Percentiles rank a stretch among this genome's conserved stretches.
These are phyloP conservation scores for Antitype chi DNA, from an alignment of 2,888 invertebrate genomes.

Conservation along the genomic window DNA sequence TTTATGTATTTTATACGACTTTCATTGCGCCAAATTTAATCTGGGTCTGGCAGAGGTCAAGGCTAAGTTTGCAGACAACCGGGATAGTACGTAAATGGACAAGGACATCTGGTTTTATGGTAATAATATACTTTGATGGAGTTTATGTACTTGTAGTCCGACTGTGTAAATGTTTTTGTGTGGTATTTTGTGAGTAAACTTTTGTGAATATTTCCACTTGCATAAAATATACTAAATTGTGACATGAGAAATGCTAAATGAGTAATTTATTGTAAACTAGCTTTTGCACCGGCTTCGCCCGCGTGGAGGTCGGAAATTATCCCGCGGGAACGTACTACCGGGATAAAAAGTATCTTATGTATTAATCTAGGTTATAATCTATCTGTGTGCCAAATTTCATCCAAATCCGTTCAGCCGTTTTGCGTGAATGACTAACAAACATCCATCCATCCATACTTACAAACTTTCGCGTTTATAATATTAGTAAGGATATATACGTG, in stretches of 20 bases:
- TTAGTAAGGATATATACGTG: too few relatives aligned
- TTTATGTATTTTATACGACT: conserved; percentile 50
- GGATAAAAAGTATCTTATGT: too few relatives aligned
- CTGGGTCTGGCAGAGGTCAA: conserved; percentile 52
- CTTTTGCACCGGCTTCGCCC: too few relatives aligned
- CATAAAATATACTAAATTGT: not conserved
- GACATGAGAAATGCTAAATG: not conserved
- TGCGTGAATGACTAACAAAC: too few relatives aligned
- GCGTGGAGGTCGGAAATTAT: too few relatives aligned
- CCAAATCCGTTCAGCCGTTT: too few relatives aligned
- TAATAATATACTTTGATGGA: not conserved
- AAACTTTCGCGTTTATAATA: too few relatives aligned
- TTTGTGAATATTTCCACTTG: not conserved
- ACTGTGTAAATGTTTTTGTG: not conserved
- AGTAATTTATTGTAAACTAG: not conserved
- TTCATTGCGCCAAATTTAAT: conserved; percentile 62
- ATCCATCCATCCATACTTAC: too few relatives aligned
- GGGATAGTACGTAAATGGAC: conserved; percentile 4
- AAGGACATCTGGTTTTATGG: conserved; percentile 30
- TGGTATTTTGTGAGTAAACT: not conserved
- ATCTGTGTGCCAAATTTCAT: too few relatives aligned
- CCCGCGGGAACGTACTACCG: too few relatives aligned
- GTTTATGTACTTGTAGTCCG: not conserved
- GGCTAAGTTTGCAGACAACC: conserved; percentile 26
- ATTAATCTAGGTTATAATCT: too few relatives aligned